These are phyloP conservation scores for Mylabris phalerata DNA, from an alignment of 1,140 invertebrate species.

Conservation along the genomic window DNA sequence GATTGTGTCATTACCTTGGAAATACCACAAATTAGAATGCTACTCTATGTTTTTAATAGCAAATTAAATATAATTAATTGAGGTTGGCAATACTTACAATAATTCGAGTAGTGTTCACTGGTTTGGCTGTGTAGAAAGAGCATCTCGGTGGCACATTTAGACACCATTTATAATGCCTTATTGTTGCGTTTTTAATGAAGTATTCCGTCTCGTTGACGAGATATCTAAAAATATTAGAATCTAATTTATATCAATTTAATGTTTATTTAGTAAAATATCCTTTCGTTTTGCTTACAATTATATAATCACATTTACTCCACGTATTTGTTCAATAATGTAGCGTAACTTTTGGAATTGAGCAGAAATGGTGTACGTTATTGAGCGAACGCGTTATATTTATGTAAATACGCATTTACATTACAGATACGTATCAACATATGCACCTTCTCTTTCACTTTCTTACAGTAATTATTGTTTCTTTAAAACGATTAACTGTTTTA, in stretches of 20 bases:
- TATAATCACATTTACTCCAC: not conserved
- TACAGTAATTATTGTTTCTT: too few relatives aligned
- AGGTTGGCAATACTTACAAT: constrained; percentile 24
- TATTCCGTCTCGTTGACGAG: constrained; percentile 51
- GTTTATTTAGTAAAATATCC: not conserved
- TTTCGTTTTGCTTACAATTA: not conserved
- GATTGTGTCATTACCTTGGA: too few relatives aligned
- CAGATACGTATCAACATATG: too few relatives aligned
- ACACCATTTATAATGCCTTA: constrained; percentile 62
- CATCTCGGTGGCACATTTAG: constrained; percentile 61
- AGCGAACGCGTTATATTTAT: too few relatives aligned
- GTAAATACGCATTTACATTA: too few relatives aligned
- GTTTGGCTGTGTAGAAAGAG: constrained; percentile 52
- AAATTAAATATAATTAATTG: too few relatives aligned
- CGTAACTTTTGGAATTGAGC: not conserved
- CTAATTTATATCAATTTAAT: too few relatives aligned
- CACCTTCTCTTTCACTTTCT: too few relatives aligned
- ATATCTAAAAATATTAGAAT: constrained; percentile 45
- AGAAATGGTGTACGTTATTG: too few relatives aligned
- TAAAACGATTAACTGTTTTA: too few relatives aligned
- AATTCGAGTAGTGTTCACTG: constrained; percentile 21
- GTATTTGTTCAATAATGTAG: not conserved
- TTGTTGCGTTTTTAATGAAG: constrained; percentile 53
- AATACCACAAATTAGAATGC: too few relatives aligned
- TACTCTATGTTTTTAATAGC: too few relatives aligned